Evolutionary conservation across 2,888 invertebrate genomes (phyloP), one percentile per base, ranked within the genome.

Genomic region (Drosophila cracens): DNA sequence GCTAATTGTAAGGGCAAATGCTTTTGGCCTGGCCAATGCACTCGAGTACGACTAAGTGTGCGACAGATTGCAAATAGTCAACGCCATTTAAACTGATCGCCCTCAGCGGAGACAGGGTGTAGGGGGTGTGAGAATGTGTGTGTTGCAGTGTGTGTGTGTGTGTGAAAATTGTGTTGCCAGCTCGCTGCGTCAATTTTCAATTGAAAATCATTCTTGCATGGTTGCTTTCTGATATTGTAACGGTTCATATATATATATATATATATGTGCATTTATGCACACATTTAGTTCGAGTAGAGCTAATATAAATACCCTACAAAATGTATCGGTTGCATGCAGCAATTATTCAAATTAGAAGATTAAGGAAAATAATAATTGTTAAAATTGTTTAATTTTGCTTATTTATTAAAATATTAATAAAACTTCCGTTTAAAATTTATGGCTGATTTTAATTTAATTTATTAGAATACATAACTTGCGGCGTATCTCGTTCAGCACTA

Each of bases 161-260:
- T 69, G 76, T 62, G 63, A 33, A 68, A 76, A 69, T 81, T 78
- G 76, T 78, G 78, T 72, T 79, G 78, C 76, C 78, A 79, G 79
- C 79, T 79, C 68, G 69, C 79, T 79, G 78, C 79, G 61, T 78
- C 66, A 82, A 74, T 75, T 72, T 81, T 83, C 83, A 82, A 82
- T 82, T 81, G 83, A 81, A 79, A 76, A 71, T 70, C 83, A 83
- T 70, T 83, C 82, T 70, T 72, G 77, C 80, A 76, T 78, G 72
- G 60, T 31, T 76, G 76, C 71, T 57, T 61, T 65, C 62, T 70
- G 72, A 75, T 72, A 78, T 66, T 79, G 74, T 67, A 46, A 52
- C 58, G 27, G 48, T 21, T 25, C 53, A 63, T 27, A 58, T 57
- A 40, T n/a, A 51, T 33, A 40, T 18, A 25, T 16, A 43, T 43